phyloP scores from a whole-genome alignment of 2,113 vertebrate genomes.

The Camelus dromedarius region DNA sequence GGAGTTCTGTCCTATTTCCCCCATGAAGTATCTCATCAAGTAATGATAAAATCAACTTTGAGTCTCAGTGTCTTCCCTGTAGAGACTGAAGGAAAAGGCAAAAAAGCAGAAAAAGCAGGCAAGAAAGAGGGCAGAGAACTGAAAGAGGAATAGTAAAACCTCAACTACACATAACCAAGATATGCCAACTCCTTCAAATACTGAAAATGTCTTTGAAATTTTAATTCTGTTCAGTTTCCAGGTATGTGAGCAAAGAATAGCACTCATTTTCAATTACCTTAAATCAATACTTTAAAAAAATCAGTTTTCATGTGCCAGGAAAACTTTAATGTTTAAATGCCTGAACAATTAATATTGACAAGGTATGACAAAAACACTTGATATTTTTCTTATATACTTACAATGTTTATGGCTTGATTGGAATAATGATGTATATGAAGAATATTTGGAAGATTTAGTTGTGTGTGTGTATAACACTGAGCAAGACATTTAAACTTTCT shows the following conservation, averaged over 20 bases:
- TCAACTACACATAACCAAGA: neutral
- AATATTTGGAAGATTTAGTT: slow-evolving; percentile 75
- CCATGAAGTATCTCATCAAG: slow-evolving; percentile 20
- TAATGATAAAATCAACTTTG: neutral
- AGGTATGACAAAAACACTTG: slow-evolving; percentile 2
- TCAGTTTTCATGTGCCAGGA: slow-evolving; percentile 66
- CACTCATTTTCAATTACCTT: neutral
- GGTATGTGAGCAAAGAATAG: neutral
- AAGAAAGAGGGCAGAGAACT: neutral
- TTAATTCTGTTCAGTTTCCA: slow-evolving; percentile 38
- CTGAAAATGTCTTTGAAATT: neutral
- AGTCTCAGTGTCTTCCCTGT: neutral
- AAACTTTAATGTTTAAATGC: slow-evolving; percentile 54
- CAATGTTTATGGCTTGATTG: slow-evolving; percentile 68
- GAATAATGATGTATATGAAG: slow-evolving; percentile 73
- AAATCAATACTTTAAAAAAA: slow-evolving; percentile 8
- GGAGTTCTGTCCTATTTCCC: neutral
- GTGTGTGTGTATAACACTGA: neutral
- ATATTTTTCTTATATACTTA: slow-evolving; percentile 66
- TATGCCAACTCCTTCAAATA: neutral
- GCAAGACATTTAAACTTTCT: neutral
- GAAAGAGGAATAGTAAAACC: neutral
- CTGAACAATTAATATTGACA: neutral
- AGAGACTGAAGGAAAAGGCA: neutral
- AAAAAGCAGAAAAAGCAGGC: neutral